Evolutionary conservation across 2,888 invertebrate species (phyloP).

Genomic region (Bombylius major): DNA sequence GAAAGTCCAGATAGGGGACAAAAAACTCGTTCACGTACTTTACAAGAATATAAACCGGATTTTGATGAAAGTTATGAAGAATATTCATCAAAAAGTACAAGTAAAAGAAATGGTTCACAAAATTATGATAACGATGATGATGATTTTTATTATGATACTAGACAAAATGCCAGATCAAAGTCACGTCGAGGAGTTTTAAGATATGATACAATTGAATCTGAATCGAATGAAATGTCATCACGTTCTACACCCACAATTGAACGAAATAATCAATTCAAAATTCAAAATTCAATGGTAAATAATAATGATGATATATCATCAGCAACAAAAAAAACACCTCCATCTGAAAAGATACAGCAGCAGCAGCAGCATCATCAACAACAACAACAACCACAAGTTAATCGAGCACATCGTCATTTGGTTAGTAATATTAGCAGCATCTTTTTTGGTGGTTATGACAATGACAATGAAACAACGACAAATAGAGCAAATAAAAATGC

Average conservation of each 20-base stretch:
- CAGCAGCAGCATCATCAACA: too few species aligned
- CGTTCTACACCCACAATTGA: not conserved
- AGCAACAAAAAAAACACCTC: not conserved
- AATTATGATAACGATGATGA: not conserved
- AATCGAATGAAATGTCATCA: not conserved
- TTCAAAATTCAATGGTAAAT: not conserved
- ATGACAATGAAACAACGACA: conserved; percentile 2
- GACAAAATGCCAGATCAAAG: too few species aligned
- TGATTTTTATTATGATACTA: too few species aligned
- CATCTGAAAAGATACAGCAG: too few species aligned
- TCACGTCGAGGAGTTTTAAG: too few species aligned
- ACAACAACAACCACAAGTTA: not conserved
- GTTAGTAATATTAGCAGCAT: conserved; percentile 10
- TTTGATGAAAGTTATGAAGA: not conserved
- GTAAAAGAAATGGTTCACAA: not conserved
- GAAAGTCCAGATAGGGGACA: not conserved
- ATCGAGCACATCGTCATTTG: conserved; percentile 11
- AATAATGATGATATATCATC: not conserved
- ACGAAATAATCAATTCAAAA: not conserved
- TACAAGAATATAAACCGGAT: not conserved
- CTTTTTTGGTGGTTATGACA: conserved; percentile 9
- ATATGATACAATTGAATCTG: too few species aligned
- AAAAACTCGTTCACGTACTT: not conserved
- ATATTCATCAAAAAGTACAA: not conserved
- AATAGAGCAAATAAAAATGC: conserved; percentile 1